phyloP scores from a whole-genome alignment of 1,140 invertebrate species.

The Drosophila sechellia region DNA sequence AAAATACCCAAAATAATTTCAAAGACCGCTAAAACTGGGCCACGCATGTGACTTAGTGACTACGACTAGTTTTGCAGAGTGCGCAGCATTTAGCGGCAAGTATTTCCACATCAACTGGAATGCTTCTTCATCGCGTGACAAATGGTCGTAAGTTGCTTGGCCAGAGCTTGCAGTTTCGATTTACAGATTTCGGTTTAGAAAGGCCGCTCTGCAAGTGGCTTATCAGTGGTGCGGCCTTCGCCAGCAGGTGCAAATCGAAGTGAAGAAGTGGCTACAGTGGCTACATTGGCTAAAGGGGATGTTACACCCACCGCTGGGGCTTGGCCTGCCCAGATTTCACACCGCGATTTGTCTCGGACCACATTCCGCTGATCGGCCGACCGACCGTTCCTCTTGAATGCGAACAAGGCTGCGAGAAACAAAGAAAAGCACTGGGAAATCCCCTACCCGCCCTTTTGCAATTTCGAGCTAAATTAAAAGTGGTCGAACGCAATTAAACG shows the following conservation, averaged over 20 bases:
- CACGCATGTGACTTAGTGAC: conserved; percentile 50
- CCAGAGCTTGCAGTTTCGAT: conserved; percentile 9
- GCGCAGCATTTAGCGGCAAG: conserved; percentile 39
- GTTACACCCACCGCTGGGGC: conserved; percentile 14
- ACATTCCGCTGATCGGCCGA: background rate
- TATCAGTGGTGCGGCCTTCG: conserved; percentile 48
- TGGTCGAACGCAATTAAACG: conserved; percentile 68
- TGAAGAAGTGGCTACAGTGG: background rate
- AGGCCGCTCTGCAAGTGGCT: conserved; percentile 42
- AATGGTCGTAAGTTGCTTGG: conserved; percentile 62
- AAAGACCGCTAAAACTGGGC: conserved; percentile 41
- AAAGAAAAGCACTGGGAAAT: conserved; percentile 2
- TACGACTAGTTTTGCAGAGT: conserved; percentile 52
- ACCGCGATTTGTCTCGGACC: conserved; percentile 18
- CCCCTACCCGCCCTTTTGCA: conserved; percentile 4
- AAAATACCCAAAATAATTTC: conserved; percentile 45
- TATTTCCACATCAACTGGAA: conserved; percentile 20
- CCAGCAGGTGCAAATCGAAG: conserved; percentile 24
- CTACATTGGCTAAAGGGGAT: background rate
- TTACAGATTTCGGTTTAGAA: conserved; percentile 56
- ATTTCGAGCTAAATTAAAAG: conserved; percentile 25
- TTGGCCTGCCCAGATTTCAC: conserved; percentile 35
- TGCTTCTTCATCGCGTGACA: conserved; percentile 64
- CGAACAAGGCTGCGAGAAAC: background rate
- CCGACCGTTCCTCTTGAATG: conserved; percentile 9